These are phyloP conservation scores for Proales similis DNA, from an alignment of 1,140 invertebrate genomes.

Conservation along the genomic window DNA sequence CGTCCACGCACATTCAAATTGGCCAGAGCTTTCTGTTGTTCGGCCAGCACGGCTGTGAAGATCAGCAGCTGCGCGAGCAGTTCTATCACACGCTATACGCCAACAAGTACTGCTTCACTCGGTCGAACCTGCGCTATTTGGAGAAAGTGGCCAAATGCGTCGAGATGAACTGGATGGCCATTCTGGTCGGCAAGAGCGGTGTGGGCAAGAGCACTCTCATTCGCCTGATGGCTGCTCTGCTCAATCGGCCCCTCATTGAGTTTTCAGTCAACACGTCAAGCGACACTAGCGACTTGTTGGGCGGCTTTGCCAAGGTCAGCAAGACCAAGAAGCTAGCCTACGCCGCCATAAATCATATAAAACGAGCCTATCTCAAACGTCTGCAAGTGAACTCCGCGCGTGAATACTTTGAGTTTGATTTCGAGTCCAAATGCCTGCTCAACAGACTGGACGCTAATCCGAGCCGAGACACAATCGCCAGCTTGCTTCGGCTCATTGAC, in stretches of 20 bases:
- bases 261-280: conserved; percentile 58
- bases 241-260: conserved; percentile 42
- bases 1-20: conserved; percentile 52
- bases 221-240: conserved; percentile 61
- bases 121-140: conserved; percentile 54
- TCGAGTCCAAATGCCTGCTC: neutral
- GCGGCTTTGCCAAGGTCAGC: conserved; percentile 87
- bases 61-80: neutral
- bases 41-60: neutral
- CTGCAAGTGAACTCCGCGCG: no score
- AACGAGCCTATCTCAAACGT: neutral
- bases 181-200: conserved; percentile 71
- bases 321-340: neutral
- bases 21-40: neutral
- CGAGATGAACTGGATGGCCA: conserved; percentile 81
- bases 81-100: no score
- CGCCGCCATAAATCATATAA: neutral
- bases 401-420: conserved; percentile 11
- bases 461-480: no score
- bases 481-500: no score
- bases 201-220: conserved; percentile 76
- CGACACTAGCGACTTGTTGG: conserved; percentile 87
- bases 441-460: no score
- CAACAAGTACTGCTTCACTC: conserved; percentile 40
- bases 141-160: conserved; percentile 72